phyloP scores from a whole-genome alignment of 1,140 invertebrate genomes.

The Littorina saxatilis region DNA sequence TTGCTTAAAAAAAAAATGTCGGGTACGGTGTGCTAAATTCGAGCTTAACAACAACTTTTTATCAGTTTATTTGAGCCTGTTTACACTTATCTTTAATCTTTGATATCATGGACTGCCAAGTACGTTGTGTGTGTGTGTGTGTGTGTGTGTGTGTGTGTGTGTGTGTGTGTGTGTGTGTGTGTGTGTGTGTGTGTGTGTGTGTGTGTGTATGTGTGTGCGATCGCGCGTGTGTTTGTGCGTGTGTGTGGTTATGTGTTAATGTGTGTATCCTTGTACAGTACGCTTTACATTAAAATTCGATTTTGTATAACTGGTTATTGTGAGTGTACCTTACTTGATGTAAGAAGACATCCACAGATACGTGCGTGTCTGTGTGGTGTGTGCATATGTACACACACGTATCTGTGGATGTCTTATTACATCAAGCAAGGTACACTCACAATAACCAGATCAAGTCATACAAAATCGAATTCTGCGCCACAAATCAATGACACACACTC shows the following conservation, averaged over 20 bases:
- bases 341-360: background rate
- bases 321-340: background rate
- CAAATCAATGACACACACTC: too few relatives aligned
- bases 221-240: background rate
- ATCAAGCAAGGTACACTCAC: background rate
- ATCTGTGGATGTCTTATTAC: background rate
- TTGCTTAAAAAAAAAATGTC: too few relatives aligned
- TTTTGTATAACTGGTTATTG: background rate
- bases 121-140: slow-evolving; percentile 45
- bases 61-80: too few relatives aligned
- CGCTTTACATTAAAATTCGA: too few relatives aligned
- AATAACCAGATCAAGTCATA: background rate
- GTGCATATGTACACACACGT: slow-evolving; percentile 49
- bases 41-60: too few relatives aligned
- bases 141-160: background rate
- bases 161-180: slow-evolving; percentile 12
- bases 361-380: slow-evolving; percentile 43
- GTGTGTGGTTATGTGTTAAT: too few relatives aligned
- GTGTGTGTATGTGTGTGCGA: background rate
- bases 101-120: too few relatives aligned
- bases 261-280: background rate
- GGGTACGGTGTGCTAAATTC: too few relatives aligned
- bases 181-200: slow-evolving; percentile 6
- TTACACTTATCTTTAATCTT: too few relatives aligned
- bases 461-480: too few relatives aligned